These are phyloP conservation scores for Formica selysi DNA, from an alignment of 1,140 invertebrate species.

Conservation along the genomic window DNA sequence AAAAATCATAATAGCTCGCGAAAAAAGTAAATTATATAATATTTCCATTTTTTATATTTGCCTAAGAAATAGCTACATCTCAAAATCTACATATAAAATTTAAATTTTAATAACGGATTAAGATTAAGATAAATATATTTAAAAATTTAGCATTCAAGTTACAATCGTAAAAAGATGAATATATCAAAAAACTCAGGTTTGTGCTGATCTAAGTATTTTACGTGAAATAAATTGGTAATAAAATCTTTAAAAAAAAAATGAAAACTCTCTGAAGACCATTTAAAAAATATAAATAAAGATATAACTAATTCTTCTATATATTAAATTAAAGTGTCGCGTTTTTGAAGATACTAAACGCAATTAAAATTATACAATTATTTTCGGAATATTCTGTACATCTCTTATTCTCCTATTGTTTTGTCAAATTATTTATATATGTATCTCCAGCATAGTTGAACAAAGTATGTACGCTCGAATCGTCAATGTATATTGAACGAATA, in stretches of 20 bases:
- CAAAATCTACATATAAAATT: not conserved
- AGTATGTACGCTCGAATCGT: constrained; percentile 26
- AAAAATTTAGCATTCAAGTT: not conserved
- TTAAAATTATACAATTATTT: constrained; percentile 16
- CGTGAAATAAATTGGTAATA: too few relatives aligned
- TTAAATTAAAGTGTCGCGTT: not conserved
- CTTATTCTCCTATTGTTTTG: not conserved
- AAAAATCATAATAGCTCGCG: too few relatives aligned
- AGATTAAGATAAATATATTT: constrained; percentile 3
- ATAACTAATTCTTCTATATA: not conserved
- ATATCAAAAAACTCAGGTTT: too few relatives aligned
- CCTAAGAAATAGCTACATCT: not conserved
- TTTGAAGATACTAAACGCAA: not conserved
- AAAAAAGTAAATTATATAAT: too few relatives aligned
- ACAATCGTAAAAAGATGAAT: too few relatives aligned
- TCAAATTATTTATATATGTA: constrained; percentile 14
- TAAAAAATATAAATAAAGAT: not conserved
- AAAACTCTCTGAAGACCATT: not conserved
- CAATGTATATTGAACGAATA: not conserved
- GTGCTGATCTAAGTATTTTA: not conserved
- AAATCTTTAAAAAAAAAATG: not conserved
- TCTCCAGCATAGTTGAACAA: constrained; percentile 16
- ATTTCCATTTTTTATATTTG: not conserved
- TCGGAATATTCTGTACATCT: not conserved
- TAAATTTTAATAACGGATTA: not conserved